Conservation (phyloP, 2,797 vertebrate genomes). For the Tapirus indicus region DNA sequence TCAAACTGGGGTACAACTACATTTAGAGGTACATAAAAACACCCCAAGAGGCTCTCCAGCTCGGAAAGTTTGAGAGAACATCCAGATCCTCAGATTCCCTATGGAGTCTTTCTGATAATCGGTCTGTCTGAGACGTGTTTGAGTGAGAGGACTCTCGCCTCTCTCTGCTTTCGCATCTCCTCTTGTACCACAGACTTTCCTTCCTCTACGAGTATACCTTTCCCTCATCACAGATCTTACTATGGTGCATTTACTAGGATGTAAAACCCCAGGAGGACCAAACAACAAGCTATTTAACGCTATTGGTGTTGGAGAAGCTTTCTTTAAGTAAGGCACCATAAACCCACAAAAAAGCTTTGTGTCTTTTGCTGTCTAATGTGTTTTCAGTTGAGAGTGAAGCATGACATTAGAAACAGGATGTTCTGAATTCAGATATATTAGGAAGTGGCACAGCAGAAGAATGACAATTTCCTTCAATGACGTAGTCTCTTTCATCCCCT, state of each 20-base stretch:
- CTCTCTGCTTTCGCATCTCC: background rate
- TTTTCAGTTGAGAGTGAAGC: background rate
- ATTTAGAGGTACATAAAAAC: background rate
- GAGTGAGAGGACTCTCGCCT: background rate
- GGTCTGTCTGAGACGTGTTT: background rate
- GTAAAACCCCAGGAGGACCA: background rate
- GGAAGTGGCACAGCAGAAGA: background rate
- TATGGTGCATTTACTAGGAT: background rate
- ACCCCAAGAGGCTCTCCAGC: background rate
- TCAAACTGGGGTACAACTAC: background rate
- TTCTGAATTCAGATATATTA: background rate
- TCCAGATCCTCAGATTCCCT: background rate
- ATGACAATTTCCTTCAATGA: background rate
- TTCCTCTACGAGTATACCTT: background rate
- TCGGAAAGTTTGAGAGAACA: background rate
- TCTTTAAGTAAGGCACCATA: background rate
- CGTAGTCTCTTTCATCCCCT: background rate
- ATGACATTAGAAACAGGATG: background rate
- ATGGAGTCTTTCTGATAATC: background rate
- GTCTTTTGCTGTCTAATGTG: background rate
- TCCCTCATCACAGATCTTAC: background rate
- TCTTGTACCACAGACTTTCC: background rate
- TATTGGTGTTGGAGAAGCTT: background rate
- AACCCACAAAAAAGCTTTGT: background rate
- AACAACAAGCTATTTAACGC: background rate